Percentiles rank a stretch among this genome's conserved stretches.
Evolutionary conservation across 2,113 vertebrate genomes (phyloP).

Genomic region (Psittacula cyanocephala): DNA sequence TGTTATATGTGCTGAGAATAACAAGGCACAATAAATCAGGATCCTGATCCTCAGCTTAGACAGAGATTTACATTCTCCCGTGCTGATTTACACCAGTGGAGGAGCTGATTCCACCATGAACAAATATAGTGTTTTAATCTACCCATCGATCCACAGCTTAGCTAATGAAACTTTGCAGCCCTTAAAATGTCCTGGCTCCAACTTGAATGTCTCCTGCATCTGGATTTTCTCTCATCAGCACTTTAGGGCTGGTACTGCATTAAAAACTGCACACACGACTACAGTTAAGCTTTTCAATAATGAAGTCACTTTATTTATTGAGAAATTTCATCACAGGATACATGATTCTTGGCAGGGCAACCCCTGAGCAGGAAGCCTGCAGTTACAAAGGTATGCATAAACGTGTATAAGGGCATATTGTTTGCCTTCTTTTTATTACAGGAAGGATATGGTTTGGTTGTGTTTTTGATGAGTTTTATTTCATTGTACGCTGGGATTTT

Average conservation of each 20-base stretch:
- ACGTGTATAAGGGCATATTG: constrained; percentile 58
- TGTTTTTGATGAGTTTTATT: constrained; percentile 65
- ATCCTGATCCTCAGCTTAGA: constrained; percentile 22
- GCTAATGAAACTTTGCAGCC: constrained; percentile 59
- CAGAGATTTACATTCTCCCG: constrained; percentile 36
- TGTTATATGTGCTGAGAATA: constrained; percentile 42
- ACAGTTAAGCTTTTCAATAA: constrained; percentile 61
- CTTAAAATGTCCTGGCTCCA: constrained; percentile 40
- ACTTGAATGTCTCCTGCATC: constrained; percentile 57
- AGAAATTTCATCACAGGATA: constrained; percentile 65
- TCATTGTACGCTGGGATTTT: constrained; percentile 48
- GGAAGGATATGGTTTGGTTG: constrained; percentile 45
- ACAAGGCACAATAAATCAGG: constrained; percentile 40
- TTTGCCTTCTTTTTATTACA: constrained; percentile 69
- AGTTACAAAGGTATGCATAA: constrained; percentile 63
- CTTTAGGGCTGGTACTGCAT: constrained; percentile 31
- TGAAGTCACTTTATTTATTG: constrained; percentile 67
- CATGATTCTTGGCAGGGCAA: constrained; percentile 67
- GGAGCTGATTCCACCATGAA: constrained; percentile 1
- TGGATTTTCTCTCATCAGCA: constrained; percentile 54
- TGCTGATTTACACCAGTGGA: constrained; percentile 45
- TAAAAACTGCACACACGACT: constrained; percentile 52
- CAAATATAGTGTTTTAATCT: constrained; percentile 40
- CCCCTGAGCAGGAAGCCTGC: constrained; percentile 71
- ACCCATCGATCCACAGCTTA: constrained; percentile 51